A percentile compares a stretch with the other conserved stretches of the same genome.
These are phyloP conservation scores for Dryoscopus gambensis DNA, from an alignment of 2,113 vertebrate species.

Conservation along the genomic window DNA sequence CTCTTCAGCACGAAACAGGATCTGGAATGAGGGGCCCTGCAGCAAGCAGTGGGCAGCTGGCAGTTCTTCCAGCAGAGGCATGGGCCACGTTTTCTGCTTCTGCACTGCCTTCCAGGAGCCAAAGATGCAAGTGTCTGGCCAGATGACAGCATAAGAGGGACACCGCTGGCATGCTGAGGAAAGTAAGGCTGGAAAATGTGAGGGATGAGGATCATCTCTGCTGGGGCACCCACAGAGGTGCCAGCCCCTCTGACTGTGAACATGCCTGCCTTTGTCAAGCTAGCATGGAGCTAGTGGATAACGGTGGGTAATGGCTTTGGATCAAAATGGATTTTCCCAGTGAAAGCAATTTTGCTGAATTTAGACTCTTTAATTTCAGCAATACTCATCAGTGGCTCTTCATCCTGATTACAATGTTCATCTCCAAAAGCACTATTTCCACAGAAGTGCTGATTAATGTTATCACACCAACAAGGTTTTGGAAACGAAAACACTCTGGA, in stretches of 20 bases:
- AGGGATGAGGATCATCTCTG: neutral
- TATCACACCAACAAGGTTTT: slow-evolving; percentile 49
- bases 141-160: neutral
- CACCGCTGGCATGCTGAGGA: neutral
- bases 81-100: neutral
- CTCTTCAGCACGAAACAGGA: neutral
- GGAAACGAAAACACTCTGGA: slow-evolving; percentile 20
- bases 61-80: neutral
- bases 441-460: slow-evolving; percentile 52
- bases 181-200: neutral
- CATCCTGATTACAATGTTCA: slow-evolving; percentile 51
- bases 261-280: neutral
- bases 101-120: neutral
- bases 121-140: neutral
- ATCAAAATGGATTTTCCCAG: neutral
- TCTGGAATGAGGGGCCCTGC: neutral
- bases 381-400: slow-evolving; percentile 51
- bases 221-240: neutral
- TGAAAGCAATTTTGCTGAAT: slow-evolving; percentile 27
- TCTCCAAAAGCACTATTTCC: slow-evolving; percentile 51
- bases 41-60: neutral
- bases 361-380: slow-evolving; percentile 49
- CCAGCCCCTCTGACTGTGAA: neutral
- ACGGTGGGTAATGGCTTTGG: accelerated
- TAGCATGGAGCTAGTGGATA: neutral